Conservation (phyloP, 2,888 invertebrate genomes). For the Calameuta idolon region DNA sequence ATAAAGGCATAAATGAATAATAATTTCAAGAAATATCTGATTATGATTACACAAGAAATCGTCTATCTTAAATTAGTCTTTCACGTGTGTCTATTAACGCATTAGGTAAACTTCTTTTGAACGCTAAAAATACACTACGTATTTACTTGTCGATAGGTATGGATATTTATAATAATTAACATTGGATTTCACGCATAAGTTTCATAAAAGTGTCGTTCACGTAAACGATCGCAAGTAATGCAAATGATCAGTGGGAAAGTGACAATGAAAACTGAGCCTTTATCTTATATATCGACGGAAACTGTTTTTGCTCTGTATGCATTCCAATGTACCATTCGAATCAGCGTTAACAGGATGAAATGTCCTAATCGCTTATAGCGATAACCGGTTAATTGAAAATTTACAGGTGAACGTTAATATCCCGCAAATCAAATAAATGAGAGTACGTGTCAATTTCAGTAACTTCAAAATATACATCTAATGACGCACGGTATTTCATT, state of each 20-base stretch:
- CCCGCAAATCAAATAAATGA: background rate
- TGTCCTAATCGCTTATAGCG: background rate
- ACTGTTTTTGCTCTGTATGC: background rate
- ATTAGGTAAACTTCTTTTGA: background rate
- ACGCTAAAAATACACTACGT: background rate
- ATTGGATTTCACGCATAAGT: background rate
- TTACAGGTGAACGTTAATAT: background rate
- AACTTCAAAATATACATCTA: background rate
- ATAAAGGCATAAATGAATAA: background rate
- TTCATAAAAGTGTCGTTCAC: background rate
- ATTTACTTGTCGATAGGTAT: background rate
- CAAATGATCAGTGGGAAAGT: background rate
- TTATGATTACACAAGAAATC: background rate
- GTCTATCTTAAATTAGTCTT: background rate
- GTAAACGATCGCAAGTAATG: background rate
- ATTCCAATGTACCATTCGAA: background rate
- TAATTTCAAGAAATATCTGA: background rate
- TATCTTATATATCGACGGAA: background rate
- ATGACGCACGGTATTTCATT: background rate
- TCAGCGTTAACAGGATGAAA: background rate
- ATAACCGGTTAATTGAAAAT: background rate
- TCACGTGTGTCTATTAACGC: background rate
- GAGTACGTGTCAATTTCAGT: background rate
- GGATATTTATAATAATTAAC: background rate
- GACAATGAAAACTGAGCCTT: background rate